Conservation (phyloP, 2,888 invertebrate genomes). For the Galerucella pusilla region DNA sequence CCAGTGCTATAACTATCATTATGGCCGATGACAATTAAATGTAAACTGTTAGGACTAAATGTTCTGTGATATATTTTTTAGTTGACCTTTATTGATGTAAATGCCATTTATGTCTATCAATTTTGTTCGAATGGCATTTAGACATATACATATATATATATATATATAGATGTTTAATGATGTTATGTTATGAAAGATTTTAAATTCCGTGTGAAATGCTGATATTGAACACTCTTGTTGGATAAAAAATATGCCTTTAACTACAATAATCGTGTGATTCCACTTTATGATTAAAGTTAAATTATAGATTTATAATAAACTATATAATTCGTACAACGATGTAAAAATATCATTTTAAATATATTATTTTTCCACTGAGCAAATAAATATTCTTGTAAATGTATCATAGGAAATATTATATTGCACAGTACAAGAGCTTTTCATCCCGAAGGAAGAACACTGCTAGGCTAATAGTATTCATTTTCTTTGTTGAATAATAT, state of each 20-base stretch:
- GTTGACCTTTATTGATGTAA: conserved; percentile 33
- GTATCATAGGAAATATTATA: conserved; percentile 5
- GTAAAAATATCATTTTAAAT: conserved; percentile 5
- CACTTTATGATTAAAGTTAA: not conserved
- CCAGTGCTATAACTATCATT: conserved; percentile 75
- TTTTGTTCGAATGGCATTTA: conserved; percentile 38
- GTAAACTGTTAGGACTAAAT: conserved; percentile 55
- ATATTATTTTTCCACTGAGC: not conserved
- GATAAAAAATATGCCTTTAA: conserved; percentile 22
- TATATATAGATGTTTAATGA: conserved; percentile 16
- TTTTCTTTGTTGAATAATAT: not conserved
- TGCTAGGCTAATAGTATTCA: not conserved
- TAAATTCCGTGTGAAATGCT: conserved; percentile 10
- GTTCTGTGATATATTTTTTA: conserved; percentile 61
- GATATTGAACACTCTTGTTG: conserved; percentile 17
- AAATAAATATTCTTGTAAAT: conserved; percentile 12
- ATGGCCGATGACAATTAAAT: conserved; percentile 70
- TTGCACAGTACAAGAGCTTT: not conserved
- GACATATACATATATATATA: conserved; percentile 19
- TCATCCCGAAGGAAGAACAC: conserved; percentile 1
- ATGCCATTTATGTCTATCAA: conserved; percentile 40
- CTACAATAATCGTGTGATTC: conserved; percentile 17
- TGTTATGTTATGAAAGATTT: conserved; percentile 19
- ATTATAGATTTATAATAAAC: conserved; percentile 1
- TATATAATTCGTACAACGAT: conserved; percentile 10